These are phyloP conservation scores for Chironomus striatipennis DNA, from an alignment of 1,140 invertebrate genomes.

Conservation along the genomic window DNA sequence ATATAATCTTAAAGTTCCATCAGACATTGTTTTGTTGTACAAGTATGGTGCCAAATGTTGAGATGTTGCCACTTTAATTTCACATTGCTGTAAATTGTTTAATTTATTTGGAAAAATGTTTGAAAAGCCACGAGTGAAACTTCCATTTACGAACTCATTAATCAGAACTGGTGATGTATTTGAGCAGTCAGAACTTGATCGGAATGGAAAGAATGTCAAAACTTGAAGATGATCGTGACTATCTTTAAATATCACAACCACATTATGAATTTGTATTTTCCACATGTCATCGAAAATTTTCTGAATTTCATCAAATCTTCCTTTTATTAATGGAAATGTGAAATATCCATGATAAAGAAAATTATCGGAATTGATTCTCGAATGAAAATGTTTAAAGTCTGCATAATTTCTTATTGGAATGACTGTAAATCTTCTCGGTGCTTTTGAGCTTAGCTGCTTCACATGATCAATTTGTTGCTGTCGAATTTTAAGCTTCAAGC, in stretches of 20 bases:
- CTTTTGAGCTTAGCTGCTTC: background rate
- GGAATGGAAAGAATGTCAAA: slow-evolving; percentile 3
- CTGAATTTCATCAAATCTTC: background rate
- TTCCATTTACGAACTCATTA: background rate
- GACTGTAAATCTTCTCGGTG: background rate
- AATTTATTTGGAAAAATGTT: background rate
- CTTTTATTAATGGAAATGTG: background rate
- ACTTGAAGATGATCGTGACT: background rate
- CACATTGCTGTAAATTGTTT: background rate
- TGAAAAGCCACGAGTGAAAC: background rate
- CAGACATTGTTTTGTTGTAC: background rate
- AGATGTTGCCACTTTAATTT: background rate
- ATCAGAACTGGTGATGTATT: background rate
- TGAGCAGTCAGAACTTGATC: background rate
- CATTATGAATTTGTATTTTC: background rate
- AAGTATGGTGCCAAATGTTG: background rate
- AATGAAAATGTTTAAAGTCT: background rate
- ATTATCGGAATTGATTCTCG: background rate
- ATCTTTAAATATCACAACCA: background rate
- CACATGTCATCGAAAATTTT: background rate
- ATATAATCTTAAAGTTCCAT: background rate
- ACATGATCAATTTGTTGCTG: background rate
- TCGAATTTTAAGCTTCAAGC: background rate
- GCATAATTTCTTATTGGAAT: background rate
- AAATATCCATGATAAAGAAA: background rate